phyloP scores from a whole-genome alignment of 2,888 invertebrate genomes.

The Helleia helle region DNA sequence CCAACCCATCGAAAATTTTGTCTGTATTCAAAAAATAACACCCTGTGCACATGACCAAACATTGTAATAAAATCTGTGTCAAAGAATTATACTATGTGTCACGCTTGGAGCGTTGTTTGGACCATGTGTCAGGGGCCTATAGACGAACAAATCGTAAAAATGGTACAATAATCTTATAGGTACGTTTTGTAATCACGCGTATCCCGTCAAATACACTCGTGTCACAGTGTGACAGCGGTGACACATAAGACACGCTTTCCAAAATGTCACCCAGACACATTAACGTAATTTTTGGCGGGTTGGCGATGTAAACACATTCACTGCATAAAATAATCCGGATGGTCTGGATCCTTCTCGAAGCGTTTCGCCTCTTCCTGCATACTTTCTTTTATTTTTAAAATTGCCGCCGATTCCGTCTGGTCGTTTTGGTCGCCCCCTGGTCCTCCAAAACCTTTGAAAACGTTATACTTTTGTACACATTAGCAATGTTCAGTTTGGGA shows the following conservation, averaged over 20 bases:
- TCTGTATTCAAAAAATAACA: slow-evolving; percentile 8
- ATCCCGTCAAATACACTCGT: neutral
- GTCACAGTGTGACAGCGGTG: neutral
- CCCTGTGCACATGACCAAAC: neutral
- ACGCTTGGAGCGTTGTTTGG: neutral
- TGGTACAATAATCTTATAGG: neutral
- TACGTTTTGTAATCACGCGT: neutral
- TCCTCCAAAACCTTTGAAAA: slow-evolving; percentile 59
- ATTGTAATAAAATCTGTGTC: neutral
- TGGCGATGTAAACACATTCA: slow-evolving; percentile 60
- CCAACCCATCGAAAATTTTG: slow-evolving; percentile 34
- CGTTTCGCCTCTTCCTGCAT: slow-evolving; percentile 99
- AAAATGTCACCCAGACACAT: neutral
- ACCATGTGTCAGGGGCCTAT: neutral
- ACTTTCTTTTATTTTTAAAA: slow-evolving; percentile 99
- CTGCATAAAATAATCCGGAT: slow-evolving; percentile 98
- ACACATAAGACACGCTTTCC: neutral
- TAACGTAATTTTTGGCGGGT: slow-evolving; percentile 23
- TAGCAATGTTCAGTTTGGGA: slow-evolving; percentile 16
- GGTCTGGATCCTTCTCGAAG: slow-evolving; percentile 97
- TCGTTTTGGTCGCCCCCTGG: slow-evolving; percentile 77
- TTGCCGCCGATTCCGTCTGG: slow-evolving; percentile 99
- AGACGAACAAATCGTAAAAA: neutral
- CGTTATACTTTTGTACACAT: slow-evolving; percentile 24
- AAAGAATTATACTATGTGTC: slow-evolving; percentile 4